Evolutionary conservation across 2,797 vertebrate genomes (phyloP), one percentile per base, ranked within the genome.

Genomic region (Urophycis tenuis): DNA sequence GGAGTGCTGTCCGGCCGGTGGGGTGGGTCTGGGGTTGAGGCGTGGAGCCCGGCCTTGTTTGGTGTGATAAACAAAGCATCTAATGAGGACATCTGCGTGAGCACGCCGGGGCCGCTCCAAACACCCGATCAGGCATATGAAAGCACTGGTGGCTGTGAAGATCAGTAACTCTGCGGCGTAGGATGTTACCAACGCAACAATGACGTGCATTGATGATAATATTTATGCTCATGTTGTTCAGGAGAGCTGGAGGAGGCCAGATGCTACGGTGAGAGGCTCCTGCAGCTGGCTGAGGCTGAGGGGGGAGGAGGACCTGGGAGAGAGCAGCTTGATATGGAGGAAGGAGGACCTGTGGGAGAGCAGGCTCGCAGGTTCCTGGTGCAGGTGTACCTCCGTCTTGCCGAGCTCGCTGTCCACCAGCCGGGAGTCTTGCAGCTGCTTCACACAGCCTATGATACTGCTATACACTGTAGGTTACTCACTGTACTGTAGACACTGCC

Each of bases 201-300:
- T 39, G 9, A 14, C 3, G 12, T 11, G 36, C 11, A 15, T 39
- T 11, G 36, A 14, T 15, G 14, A 39, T 39, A 14, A 12, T 39
- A 39, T 39, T 3, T 39, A 11, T 39, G 9, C 1, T 39, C 9
- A 39, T 39, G 36, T n/a, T 32, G 17, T 31, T 2, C 77, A 91
- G 90, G 85, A 8, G 78, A 86, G 1, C 79, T 87, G 82, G 49
- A 82, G 60, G 29, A 71, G 75, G 86, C 86, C 0, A 22, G 36
- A 83, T 76, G 73, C 32, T 82, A 89, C 73, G 88, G 81, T 0
- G 78, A 87, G 82, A 39, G 29, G 1, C 86, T 80, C 29, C 0
- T 84, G 30, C 5, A 8, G 1, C 79, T 83, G 81, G 75, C 78
- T 0, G 64, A 0, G 67, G 75, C 31, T 75, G 36, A 39, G 2